Percentiles rank a stretch among this genome's conserved stretches.
Conservation (phyloP, 1,140 invertebrate genomes). For the Dryas iulia region DNA sequence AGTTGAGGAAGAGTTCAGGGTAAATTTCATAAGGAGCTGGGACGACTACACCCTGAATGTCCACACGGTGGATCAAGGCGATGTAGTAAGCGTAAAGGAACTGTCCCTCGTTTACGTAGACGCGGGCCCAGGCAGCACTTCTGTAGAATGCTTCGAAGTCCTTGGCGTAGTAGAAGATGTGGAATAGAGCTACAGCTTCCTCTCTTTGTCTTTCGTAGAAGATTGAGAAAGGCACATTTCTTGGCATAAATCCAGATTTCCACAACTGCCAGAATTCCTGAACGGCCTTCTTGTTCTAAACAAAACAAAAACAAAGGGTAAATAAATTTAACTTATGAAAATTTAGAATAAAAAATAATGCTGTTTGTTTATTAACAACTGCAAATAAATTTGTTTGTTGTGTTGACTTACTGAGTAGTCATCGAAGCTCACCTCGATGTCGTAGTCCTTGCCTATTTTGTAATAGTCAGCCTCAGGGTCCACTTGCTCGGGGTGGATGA, state of each 20-base stretch:
- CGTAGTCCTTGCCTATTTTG: constrained; percentile 53
- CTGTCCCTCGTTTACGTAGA: constrained; percentile 82
- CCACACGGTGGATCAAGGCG: constrained; percentile 81
- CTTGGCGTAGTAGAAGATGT: constrained; percentile 83
- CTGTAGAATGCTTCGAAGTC: constrained; percentile 84
- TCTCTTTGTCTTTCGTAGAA: constrained; percentile 79
- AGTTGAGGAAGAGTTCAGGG: constrained; percentile 82
- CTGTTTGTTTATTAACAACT: no score
- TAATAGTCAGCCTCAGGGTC: constrained; percentile 55
- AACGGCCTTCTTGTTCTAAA: constrained; percentile 70
- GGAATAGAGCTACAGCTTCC: constrained; percentile 77
- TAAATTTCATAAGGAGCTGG: constrained; percentile 84
- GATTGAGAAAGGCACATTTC: constrained; percentile 79
- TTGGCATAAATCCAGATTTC: constrained; percentile 74
- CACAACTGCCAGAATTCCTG: constrained; percentile 79
- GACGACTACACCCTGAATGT: constrained; percentile 81
- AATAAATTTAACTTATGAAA: not conserved
- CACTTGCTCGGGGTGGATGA: constrained; percentile 51
- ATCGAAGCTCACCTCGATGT: constrained; percentile 48
- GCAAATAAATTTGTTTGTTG: no score
- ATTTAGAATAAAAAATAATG: no score
- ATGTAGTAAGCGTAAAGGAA: constrained; percentile 82
- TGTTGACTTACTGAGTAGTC: constrained; percentile 48
- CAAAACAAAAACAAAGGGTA: constrained; percentile 10
- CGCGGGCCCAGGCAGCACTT: constrained; percentile 82